phyloP scores from a whole-genome alignment of 2,888 invertebrate species.

The Zele albiditarsus region DNA sequence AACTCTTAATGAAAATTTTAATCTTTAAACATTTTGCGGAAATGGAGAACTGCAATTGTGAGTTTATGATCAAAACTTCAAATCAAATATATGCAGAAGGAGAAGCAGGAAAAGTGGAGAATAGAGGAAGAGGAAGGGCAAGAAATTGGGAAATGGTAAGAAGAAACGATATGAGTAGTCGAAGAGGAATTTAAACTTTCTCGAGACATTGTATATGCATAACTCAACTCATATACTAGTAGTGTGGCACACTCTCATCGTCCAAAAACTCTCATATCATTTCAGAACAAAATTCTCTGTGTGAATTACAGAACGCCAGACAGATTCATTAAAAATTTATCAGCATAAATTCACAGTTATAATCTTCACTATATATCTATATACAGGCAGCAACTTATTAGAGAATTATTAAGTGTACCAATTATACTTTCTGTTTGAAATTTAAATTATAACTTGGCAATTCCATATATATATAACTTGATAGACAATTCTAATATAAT shows the following conservation, averaged over 20 bases:
- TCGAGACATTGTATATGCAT: background rate
- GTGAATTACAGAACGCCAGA: slow-evolving; percentile 46
- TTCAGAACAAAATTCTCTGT: slow-evolving; percentile 50
- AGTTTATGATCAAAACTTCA: background rate
- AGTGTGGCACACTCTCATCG: background rate
- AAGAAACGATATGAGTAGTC: background rate
- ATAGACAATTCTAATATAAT: background rate
- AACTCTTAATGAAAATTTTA: background rate
- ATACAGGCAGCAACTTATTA: slow-evolving; percentile 35
- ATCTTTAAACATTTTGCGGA: background rate
- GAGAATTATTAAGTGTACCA: slow-evolving; percentile 46
- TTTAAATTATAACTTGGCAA: slow-evolving; percentile 42
- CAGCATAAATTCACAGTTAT: background rate
- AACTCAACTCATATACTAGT: background rate
- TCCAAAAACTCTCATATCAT: slow-evolving; percentile 21
- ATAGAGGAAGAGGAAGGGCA: background rate
- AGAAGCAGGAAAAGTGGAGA: background rate
- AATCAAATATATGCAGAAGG: background rate
- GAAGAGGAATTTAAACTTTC: too few species aligned
- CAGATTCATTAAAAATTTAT: slow-evolving; percentile 48
- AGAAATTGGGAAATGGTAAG: background rate
- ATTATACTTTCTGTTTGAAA: slow-evolving; percentile 56
- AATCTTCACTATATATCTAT: background rate
- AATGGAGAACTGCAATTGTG: background rate
- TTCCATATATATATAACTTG: background rate